Conservation (phyloP, 2,113 vertebrate species). For the Myrmophylax atrothorax region DNA sequence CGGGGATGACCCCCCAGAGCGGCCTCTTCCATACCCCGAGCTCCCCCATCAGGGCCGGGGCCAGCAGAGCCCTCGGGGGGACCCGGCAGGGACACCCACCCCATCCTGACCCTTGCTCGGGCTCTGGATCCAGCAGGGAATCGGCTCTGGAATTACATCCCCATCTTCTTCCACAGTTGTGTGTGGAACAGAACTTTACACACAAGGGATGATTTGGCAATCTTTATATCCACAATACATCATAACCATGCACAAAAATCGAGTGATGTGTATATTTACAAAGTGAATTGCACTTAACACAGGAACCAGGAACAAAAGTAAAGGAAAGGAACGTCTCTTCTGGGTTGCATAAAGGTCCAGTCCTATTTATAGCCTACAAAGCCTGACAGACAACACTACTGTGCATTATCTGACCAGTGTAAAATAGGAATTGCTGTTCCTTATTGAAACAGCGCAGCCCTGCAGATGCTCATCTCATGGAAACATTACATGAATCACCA, state of each 20-base stretch:
- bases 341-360: neutral
- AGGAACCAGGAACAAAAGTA: neutral
- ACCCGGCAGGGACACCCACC: neutral
- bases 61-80: too few species aligned
- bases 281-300: constrained; percentile 67
- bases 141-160: neutral
- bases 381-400: neutral
- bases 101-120: too few species aligned
- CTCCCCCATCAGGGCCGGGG: too few species aligned
- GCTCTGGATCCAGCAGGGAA: neutral
- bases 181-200: neutral
- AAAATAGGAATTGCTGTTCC: neutral
- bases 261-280: constrained; percentile 64
- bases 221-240: constrained; percentile 69
- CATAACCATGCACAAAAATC: constrained; percentile 70
- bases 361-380: neutral
- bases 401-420: neutral
- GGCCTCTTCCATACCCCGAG: too few species aligned
- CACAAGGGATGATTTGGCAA: constrained; percentile 43
- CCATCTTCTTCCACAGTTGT: neutral
- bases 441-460: neutral
- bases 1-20: too few species aligned
- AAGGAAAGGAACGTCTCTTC: neutral
- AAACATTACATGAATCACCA: neutral
- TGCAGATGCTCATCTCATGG: neutral